phyloP scores from a whole-genome alignment of 2,888 invertebrate genomes.

The Taphrorychus bicolor region DNA sequence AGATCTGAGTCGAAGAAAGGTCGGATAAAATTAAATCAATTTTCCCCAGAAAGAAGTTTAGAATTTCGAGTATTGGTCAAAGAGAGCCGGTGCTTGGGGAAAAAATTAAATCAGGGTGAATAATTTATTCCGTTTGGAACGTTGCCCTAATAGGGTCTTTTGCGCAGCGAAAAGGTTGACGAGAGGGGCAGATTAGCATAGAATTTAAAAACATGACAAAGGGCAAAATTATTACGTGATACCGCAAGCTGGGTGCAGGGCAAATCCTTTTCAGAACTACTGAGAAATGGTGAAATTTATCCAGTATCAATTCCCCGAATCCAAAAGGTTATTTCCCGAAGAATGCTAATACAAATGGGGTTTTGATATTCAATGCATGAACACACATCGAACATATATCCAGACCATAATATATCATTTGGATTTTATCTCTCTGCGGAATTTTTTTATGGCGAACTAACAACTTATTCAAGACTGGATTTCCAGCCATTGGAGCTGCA shows the following conservation, averaged over 20 bases:
- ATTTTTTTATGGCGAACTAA: neutral
- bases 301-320: slow-evolving; percentile 6
- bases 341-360: slow-evolving; percentile 12
- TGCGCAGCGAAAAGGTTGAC: neutral
- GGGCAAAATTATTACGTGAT: too few species aligned
- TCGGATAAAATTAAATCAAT: neutral
- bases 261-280: neutral
- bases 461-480: too few species aligned
- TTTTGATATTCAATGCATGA: slow-evolving; percentile 14
- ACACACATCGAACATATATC: slow-evolving; percentile 6
- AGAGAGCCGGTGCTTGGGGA: neutral
- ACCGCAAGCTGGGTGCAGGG: too few species aligned
- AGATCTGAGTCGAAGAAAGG: neutral
- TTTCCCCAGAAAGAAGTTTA: neutral
- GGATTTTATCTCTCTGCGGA: slow-evolving; percentile 1
- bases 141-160: neutral
- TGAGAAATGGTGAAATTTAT: neutral
- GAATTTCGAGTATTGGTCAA: neutral
- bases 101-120: neutral
- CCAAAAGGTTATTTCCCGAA: slow-evolving; percentile 7
- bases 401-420: slow-evolving; percentile 7
- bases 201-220: neutral
- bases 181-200: neutral
- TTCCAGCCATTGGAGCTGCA: too few species aligned
- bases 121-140: neutral